phyloP scores from a whole-genome alignment of 2,113 vertebrate species.

The Dendropsophus ebraccatus region DNA sequence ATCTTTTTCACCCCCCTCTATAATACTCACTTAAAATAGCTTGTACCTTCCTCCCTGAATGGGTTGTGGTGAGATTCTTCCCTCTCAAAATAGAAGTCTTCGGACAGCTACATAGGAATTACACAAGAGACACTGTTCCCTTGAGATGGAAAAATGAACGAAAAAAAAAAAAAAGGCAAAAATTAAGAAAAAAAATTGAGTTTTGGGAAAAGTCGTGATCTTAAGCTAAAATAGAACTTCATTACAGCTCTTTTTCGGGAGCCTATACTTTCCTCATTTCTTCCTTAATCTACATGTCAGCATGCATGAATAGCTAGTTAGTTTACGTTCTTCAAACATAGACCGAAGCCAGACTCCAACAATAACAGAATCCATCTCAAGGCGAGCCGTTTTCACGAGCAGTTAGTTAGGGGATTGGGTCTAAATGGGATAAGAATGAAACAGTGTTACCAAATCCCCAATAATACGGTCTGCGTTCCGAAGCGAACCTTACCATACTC shows the following conservation, averaged over 20 bases:
- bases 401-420: constrained; percentile 41
- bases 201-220: neutral
- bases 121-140: constrained; percentile 3
- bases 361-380: constrained; percentile 36
- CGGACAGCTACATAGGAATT: constrained; percentile 16
- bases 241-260: constrained; percentile 22
- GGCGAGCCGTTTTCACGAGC: constrained; percentile 31
- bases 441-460: constrained; percentile 13
- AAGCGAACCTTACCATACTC: constrained; percentile 21
- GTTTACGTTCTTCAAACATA: neutral
- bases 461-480: constrained; percentile 21
- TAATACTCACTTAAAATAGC: constrained; percentile 2
- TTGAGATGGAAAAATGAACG: neutral
- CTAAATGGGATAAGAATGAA: constrained; percentile 44
- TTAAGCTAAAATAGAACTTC: neutral
- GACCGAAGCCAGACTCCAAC: constrained; percentile 19
- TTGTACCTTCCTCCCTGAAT: neutral
- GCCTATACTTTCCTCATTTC: constrained; percentile 43
- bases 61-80: constrained; percentile 3
- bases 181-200: neutral
- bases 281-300: constrained; percentile 38
- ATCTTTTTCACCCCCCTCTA: neutral
- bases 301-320: constrained; percentile 1
- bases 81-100: constrained; percentile 4
- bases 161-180: neutral